These are phyloP conservation scores for Panurus biarmicus DNA, from an alignment of 2,113 vertebrate genomes.

Conservation along the genomic window DNA sequence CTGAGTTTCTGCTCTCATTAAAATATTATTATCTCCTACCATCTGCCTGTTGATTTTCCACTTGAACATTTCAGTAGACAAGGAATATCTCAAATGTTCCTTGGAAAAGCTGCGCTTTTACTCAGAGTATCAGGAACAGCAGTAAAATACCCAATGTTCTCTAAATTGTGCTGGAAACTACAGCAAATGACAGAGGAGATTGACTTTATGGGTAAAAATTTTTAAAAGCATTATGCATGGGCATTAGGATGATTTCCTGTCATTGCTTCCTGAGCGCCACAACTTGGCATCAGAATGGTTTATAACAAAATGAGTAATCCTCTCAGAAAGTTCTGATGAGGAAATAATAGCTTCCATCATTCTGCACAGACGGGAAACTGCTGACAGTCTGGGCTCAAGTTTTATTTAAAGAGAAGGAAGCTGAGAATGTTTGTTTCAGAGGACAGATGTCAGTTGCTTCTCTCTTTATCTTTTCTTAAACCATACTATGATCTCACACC, in stretches of 20 bases:
- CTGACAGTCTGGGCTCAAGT: neutral
- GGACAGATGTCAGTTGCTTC: neutral
- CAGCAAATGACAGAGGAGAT: neutral
- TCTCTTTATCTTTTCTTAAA: neutral
- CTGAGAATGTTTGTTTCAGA: neutral
- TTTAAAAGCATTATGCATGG: neutral
- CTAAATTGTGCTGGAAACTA: neutral
- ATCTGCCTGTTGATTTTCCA: slow-evolving; percentile 23
- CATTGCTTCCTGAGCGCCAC: neutral
- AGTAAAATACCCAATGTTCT: neutral
- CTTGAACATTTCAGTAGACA: slow-evolving; percentile 12
- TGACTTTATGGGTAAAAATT: neutral
- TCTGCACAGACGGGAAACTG: neutral
- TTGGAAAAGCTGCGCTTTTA: neutral
- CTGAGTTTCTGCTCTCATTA: slow-evolving; percentile 12
- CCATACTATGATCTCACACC: neutral
- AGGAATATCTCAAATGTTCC: neutral
- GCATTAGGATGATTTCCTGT: neutral
- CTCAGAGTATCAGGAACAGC: neutral
- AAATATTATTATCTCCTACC: neutral
- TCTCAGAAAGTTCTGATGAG: neutral
- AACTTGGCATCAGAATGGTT: neutral
- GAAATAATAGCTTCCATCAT: neutral
- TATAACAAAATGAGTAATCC: neutral
- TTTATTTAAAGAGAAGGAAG: neutral